Conservation (phyloP, 2,888 invertebrate genomes). For the Thereva nobilitata region DNA sequence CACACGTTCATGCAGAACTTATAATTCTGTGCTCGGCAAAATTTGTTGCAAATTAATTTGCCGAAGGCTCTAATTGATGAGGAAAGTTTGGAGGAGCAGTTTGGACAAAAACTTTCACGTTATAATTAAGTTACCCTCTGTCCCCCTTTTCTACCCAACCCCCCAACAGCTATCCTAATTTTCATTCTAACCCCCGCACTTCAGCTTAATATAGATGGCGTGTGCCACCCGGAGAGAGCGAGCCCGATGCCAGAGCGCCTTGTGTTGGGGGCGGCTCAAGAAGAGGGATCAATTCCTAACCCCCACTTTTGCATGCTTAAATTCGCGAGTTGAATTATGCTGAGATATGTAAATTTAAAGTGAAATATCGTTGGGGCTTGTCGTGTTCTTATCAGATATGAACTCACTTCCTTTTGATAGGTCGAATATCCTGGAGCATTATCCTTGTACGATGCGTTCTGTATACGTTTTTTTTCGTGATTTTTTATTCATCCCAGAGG, state of each 20-base stretch:
- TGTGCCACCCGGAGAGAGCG: not conserved
- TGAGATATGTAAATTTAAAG: conserved; percentile 34
- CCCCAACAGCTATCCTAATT: no score
- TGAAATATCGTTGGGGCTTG: conserved; percentile 26
- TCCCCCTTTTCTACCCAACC: no score
- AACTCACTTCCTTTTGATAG: conserved; percentile 27
- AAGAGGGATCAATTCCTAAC: no score
- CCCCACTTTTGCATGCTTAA: not conserved
- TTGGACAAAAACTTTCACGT: conserved; percentile 17
- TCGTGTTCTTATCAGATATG: conserved; percentile 22
- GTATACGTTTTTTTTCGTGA: conserved; percentile 12
- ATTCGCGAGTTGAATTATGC: conserved; percentile 9
- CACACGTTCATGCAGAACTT: no score
- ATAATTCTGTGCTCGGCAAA: not conserved
- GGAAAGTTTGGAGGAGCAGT: conserved; percentile 34
- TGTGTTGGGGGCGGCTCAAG: not conserved
- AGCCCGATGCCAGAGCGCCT: not conserved
- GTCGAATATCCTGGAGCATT: conserved; percentile 14
- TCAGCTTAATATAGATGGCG: not conserved
- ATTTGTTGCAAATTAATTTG: conserved; percentile 41
- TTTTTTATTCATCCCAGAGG: conserved; percentile 21
- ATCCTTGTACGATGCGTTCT: conserved; percentile 1
- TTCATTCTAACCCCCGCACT: no score
- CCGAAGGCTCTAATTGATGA: conserved; percentile 40
- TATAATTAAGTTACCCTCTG: conserved; percentile 1